Evolutionary conservation across 2,113 vertebrate species (phyloP).

Genomic region (Apodemus sylvaticus): DNA sequence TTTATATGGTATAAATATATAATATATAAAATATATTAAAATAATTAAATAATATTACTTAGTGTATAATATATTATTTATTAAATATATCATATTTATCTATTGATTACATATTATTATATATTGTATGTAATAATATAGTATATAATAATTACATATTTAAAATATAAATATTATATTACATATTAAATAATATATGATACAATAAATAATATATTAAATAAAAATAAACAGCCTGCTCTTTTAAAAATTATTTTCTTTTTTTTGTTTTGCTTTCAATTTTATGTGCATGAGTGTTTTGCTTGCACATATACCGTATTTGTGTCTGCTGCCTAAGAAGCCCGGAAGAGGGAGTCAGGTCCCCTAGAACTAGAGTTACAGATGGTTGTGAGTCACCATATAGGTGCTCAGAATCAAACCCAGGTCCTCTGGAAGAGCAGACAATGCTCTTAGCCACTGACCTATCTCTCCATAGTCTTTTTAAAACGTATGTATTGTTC

Average conservation of each 20-base stretch:
- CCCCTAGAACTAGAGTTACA: not conserved
- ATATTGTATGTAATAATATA: too few relatives aligned
- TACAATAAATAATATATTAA: too few relatives aligned
- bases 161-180: too few relatives aligned
- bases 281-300: not conserved
- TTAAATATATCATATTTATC: too few relatives aligned
- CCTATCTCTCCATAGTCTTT: not conserved
- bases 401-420: not conserved
- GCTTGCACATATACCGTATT: not conserved
- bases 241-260: not conserved
- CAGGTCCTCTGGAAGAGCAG: not conserved
- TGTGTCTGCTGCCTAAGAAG: not conserved
- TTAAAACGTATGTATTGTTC: not conserved
- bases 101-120: too few relatives aligned
- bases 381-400: not conserved
- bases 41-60: too few relatives aligned
- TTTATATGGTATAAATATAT: too few relatives aligned
- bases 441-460: not conserved
- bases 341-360: not conserved
- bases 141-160: too few relatives aligned
- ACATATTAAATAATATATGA: too few relatives aligned
- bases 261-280: not conserved
- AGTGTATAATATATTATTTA: too few relatives aligned
- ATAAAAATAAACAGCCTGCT: not conserved
- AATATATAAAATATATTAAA: too few relatives aligned